Conservation (phyloP, 2,113 vertebrate species). For the Thomomys bottae region DNA sequence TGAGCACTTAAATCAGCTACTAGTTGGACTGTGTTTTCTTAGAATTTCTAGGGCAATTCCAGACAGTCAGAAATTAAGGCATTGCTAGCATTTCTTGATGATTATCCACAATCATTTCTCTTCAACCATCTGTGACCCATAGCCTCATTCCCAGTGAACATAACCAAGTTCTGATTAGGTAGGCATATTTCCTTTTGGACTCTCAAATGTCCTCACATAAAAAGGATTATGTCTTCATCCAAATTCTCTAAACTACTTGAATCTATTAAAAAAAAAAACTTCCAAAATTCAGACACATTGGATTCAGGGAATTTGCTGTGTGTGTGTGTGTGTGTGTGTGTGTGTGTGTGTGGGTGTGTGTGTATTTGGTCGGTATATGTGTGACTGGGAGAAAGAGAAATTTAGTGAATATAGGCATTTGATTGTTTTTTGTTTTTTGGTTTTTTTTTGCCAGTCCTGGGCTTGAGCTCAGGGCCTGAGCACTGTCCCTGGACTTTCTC, state of each 20-base stretch:
- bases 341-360: no score
- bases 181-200: not conserved
- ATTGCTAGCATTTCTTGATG: rapidly evolving
- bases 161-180: not conserved
- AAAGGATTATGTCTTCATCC: not conserved
- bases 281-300: not conserved
- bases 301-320: no score
- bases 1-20: not conserved
- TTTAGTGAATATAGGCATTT: no score
- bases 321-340: no score
- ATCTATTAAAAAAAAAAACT: not conserved
- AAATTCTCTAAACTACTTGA: not conserved
- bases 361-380: no score
- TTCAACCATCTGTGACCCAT: not conserved
- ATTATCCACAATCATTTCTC: rapidly evolving
- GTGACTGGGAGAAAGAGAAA: no score
- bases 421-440: no score
- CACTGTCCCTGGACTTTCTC: no score
- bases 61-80: no score
- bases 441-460: no score
- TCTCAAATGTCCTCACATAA: not conserved
- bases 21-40: rapidly evolving
- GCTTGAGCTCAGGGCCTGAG: no score
- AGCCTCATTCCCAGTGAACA: not conserved
- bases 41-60: not conserved